Evolutionary conservation across 2,797 vertebrate genomes (phyloP).

Genomic region (Peromyscus eremicus): DNA sequence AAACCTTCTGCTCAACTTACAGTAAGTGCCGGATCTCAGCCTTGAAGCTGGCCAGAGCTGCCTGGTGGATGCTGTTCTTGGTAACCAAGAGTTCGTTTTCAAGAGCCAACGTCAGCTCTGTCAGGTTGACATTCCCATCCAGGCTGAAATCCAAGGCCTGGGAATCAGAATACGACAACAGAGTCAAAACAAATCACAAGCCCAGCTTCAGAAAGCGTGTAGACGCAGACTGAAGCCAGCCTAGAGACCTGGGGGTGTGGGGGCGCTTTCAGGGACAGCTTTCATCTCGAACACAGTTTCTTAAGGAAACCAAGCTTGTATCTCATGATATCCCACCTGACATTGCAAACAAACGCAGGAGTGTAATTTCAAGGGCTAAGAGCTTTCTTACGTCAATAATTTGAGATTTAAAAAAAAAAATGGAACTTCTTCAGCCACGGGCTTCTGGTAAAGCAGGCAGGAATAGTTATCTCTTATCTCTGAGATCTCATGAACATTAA

Average conservation of each 20-base stretch:
- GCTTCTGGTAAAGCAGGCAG: background rate
- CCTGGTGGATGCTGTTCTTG: constrained; percentile 95
- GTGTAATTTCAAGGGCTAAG: constrained; percentile 37
- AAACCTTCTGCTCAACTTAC: constrained; percentile 89
- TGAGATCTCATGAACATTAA: constrained; percentile 2
- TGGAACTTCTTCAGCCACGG: background rate
- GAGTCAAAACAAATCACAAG: constrained; percentile 53
- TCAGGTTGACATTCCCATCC: constrained; percentile 94
- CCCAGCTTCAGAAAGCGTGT: background rate
- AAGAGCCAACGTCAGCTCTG: constrained; percentile 93
- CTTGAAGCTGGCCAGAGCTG: constrained; percentile 96
- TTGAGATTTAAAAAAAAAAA: background rate
- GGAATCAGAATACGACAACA: constrained; percentile 17
- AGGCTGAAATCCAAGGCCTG: constrained; percentile 96
- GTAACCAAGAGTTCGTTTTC: constrained; percentile 96
- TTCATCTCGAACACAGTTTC: background rate
- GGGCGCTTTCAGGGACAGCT: background rate
- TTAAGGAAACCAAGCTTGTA: constrained; percentile 3
- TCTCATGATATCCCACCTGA: background rate
- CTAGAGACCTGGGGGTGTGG: background rate
- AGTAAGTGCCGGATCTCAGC: constrained; percentile 95
- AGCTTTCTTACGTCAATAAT: background rate
- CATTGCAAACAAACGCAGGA: background rate
- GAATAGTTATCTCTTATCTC: background rate
- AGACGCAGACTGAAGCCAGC: background rate